Base-by-base conservation (phyloP, 2,888 invertebrate genomes). In the Meliscaeva auricollis region DNA sequence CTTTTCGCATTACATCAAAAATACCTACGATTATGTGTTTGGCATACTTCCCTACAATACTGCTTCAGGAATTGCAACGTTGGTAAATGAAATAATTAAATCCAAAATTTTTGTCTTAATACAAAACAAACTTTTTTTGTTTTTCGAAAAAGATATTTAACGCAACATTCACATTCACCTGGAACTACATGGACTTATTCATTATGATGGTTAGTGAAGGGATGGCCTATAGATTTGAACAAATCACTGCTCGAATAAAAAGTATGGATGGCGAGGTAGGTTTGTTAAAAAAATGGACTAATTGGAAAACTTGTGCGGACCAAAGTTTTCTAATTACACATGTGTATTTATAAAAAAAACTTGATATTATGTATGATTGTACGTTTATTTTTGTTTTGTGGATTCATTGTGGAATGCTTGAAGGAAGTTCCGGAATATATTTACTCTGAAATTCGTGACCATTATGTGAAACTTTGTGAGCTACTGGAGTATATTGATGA, bases 101-200 rank as follows among this genome's bases (percentile, higher is more conserved):
- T n/a, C n/a, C n/a, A n/a, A n/a, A 35, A 35, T 35, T 8, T 8
- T 35, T 35, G 35, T 35, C 35, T 8, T 8, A 35, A 35, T 35
- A 6, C 35, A 35, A 35, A 6, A 6, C 35, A 35, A 35, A 8
- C 35, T n/a, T n/a, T n/a, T n/a, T n/a, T n/a, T n/a, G n/a, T 8
- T 8, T 35, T 8, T 35, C 35, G 7, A 35, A 6, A 6, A 70
- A 78, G 81, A 68, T 78, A 75, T 52, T 89, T 2, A 90, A 90
- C 76, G 88, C 82, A 9, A 66, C 76, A 48, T 89, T 89, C 54
- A 96, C 96, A 0, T 94, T 95, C 68, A 93, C 95, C 2, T 96
- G 96, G 96, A 96, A 95, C 89, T 96, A 95, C 83, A 95, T 95
- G 90, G 96, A 96, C 89, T 90, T 96, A 35, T 94, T 96, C 78